These are phyloP conservation scores for Oreohelix idahoensis DNA, from an alignment of 1,140 invertebrate genomes.

Conservation along the genomic window DNA sequence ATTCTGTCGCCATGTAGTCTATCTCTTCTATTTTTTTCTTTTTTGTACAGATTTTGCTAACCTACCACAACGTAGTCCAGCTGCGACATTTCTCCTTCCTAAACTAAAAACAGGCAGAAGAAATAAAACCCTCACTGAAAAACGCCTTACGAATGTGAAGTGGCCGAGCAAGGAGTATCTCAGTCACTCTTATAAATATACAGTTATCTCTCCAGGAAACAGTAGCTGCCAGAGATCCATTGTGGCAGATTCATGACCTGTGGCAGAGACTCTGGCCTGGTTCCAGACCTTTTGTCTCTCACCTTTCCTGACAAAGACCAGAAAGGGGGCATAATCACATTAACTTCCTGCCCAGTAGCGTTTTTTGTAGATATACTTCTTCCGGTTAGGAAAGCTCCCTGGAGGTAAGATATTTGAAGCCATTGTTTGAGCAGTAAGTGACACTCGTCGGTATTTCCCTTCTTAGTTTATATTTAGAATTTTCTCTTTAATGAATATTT, in stretches of 20 bases:
- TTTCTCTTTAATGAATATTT: neutral
- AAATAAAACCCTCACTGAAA: too few relatives aligned
- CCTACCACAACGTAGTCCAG: too few relatives aligned
- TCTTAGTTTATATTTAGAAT: neutral
- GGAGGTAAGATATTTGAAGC: neutral
- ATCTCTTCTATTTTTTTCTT: too few relatives aligned
- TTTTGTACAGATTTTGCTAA: too few relatives aligned
- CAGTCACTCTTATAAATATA: neutral
- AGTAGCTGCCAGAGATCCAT: neutral
- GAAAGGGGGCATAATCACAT: neutral
- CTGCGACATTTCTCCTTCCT: too few relatives aligned
- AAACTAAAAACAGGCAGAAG: too few relatives aligned
- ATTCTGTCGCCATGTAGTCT: too few relatives aligned
- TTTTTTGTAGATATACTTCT: neutral
- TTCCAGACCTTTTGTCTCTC: neutral
- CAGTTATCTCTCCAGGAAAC: neutral
- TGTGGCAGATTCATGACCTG: neutral
- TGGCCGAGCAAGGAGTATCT: too few relatives aligned
- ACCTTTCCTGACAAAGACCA: neutral
- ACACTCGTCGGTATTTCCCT: neutral
- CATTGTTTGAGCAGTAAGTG: neutral
- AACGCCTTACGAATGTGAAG: too few relatives aligned
- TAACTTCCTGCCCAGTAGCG: neutral
- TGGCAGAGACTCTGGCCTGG: neutral
- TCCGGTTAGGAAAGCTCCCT: neutral